Conservation (phyloP, 2,113 vertebrate genomes). For the Tragulus kanchil region DNA sequence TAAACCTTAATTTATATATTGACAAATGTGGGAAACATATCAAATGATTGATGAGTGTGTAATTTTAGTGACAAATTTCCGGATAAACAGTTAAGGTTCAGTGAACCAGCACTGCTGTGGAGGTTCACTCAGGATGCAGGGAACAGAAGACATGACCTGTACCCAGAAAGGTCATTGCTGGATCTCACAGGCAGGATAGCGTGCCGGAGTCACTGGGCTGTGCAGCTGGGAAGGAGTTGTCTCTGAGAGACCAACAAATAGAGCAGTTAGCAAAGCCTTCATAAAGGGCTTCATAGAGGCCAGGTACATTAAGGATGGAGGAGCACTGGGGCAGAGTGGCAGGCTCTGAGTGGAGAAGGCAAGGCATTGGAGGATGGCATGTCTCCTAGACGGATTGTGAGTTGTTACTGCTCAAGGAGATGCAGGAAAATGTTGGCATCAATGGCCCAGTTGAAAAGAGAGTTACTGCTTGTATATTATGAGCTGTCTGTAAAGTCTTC, state of each 20-base stretch:
- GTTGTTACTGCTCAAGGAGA: neutral
- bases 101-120: neutral
- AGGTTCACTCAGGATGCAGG: neutral
- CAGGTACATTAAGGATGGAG: neutral
- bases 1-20: slow-evolving; percentile 12
- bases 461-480: neutral
- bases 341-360: neutral
- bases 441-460: neutral
- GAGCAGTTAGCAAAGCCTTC: neutral
- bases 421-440: neutral
- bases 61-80: neutral
- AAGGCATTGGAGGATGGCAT: fast-evolving
- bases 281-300: neutral
- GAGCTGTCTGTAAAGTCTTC: neutral
- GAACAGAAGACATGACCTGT: neutral
- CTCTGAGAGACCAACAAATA: neutral
- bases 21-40: neutral
- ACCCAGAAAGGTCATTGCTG: fast-evolving
- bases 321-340: neutral
- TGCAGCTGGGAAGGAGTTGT: neutral
- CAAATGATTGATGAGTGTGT: neutral
- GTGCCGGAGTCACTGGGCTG: fast-evolving
- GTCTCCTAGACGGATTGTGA: neutral
- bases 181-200: neutral
- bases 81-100: neutral